Evolutionary conservation across 2,888 invertebrate species (phyloP), one percentile per base, ranked within the genome.

Genomic region (Luffia ferchaultella): DNA sequence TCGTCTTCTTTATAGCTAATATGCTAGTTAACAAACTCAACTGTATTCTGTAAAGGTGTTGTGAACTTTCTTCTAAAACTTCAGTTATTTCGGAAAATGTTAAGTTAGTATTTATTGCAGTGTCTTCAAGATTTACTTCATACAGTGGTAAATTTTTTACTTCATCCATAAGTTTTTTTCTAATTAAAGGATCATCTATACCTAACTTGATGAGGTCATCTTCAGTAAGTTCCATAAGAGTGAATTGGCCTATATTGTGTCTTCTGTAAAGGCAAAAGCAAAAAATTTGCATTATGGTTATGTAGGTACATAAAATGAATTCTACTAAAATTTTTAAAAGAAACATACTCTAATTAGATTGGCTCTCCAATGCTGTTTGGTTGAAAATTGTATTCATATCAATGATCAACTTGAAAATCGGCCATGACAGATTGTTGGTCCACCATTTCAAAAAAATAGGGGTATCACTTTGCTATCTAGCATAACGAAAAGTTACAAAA

Each of bases 141-240:
- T 69, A 80, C 30, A 76, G 66, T 2, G 83, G 83, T 46, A 83
- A 63, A 57, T 72, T 71, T 58, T 74, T 72, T 1, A 75, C 73
- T 70, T 70, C 73, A 52, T 68, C 60, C 15, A 79, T 58, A 41
- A 85, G 63, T 57, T 71, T 71, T 17, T 57, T 58, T 60, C 84
- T 68, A 40, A 79, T 63, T 43, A 63, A 56, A 45, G 60, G 55
- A 59, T 79, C 70, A 56, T 76, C 73, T 42, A 85, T 65, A 50
- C 83, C 84, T 50, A 85, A 61, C 56, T 69, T 75, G 7, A 64
- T 57, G 18, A 85, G 64, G 61, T 85, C 84, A 60, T 77, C 79
- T 51, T 83, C 74, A 41, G 70, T 65, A 52, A 85, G 59, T 62
- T 80, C 77, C 50, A 73, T 61, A 45, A 84, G 60, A 42, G 78